Conservation (phyloP, 2,113 vertebrate species). For the Nettapus auritus region DNA sequence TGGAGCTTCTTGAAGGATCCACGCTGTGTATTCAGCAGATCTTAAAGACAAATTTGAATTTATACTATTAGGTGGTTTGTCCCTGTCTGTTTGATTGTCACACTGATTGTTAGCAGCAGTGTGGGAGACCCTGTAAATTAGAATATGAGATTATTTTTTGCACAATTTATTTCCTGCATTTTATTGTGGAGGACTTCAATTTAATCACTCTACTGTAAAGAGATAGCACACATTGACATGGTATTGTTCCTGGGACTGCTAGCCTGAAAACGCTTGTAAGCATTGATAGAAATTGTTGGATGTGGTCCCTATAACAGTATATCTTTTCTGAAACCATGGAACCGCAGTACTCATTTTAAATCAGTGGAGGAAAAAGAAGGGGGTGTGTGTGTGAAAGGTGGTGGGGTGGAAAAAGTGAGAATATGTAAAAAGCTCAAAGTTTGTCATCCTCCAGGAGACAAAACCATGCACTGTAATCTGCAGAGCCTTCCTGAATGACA, state of each 20-base stretch:
- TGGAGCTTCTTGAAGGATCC: background rate
- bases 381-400: background rate
- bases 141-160: background rate
- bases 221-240: background rate
- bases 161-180: background rate
- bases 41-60: background rate
- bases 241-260: background rate
- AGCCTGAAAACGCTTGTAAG: background rate
- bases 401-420: background rate
- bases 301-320: background rate
- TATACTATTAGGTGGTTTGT: background rate
- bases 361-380: background rate
- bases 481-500: background rate
- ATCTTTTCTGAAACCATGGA: background rate
- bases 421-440: background rate
- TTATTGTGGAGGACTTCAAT: background rate
- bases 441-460: background rate
- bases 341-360: background rate
- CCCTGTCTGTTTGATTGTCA: background rate
- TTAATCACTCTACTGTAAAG: background rate
- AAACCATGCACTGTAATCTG: background rate
- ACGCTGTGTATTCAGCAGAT: background rate
- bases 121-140: background rate
- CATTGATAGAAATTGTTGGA: background rate
- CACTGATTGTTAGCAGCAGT: background rate